phyloP scores from a whole-genome alignment of 1,140 invertebrate species.

The Stegodyphus dumicola region DNA sequence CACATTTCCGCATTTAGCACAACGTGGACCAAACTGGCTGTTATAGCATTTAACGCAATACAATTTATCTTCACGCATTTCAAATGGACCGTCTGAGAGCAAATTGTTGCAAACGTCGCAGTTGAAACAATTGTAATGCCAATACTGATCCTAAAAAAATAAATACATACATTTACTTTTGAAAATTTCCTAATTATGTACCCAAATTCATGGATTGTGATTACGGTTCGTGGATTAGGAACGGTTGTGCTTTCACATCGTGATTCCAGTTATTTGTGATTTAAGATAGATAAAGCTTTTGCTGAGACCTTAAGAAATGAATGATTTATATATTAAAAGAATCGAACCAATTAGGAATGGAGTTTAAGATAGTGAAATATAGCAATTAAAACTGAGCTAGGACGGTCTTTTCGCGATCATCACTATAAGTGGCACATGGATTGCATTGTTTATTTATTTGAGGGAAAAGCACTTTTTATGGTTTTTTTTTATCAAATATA shows the following conservation, averaged over 20 bases:
- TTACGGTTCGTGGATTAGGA: not conserved
- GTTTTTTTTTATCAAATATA: too few species aligned
- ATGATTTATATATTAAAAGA: too few species aligned
- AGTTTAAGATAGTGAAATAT: too few species aligned
- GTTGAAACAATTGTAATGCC: conserved; percentile 22
- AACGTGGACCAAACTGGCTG: not conserved
- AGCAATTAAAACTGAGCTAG: too few species aligned
- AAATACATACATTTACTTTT: not conserved
- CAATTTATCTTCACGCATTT: conserved; percentile 7
- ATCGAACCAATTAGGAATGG: too few species aligned
- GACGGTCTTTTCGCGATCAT: too few species aligned
- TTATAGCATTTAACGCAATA: conserved; percentile 24
- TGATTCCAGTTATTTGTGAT: too few species aligned
- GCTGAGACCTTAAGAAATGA: too few species aligned
- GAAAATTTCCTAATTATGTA: not conserved
- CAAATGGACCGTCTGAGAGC: conserved; percentile 8
- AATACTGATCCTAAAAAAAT: conserved; percentile 24
- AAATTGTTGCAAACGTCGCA: conserved; percentile 12
- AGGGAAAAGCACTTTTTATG: too few species aligned
- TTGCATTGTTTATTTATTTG: too few species aligned
- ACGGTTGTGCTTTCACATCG: not conserved
- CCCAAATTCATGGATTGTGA: not conserved
- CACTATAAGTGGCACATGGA: too few species aligned
- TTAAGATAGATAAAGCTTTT: too few species aligned
- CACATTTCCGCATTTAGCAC: not conserved